Conservation (phyloP, 2,113 vertebrate genomes). For the Leuciscus idus region DNA sequence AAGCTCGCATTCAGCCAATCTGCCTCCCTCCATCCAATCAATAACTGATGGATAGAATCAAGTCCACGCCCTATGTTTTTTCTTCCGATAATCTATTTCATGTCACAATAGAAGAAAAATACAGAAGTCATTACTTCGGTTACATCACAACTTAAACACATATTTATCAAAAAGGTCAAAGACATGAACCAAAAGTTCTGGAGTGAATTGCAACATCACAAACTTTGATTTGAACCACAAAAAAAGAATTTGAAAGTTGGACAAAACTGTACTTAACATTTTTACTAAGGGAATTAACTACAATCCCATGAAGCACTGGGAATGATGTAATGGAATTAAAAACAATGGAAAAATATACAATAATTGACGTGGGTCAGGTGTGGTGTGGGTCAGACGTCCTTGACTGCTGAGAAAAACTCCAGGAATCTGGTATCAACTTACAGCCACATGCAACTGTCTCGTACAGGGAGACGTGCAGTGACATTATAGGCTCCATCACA, state of each 20-base stretch:
- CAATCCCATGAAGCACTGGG: background rate
- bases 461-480: constrained; percentile 48
- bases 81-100: too few species aligned
- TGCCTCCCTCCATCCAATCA: too few species aligned
- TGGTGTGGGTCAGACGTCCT: constrained; percentile 67
- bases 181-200: background rate
- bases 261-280: background rate
- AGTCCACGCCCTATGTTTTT: too few species aligned
- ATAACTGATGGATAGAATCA: too few species aligned
- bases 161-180: background rate
- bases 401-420: constrained; percentile 70
- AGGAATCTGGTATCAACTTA: constrained; percentile 77
- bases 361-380: background rate
- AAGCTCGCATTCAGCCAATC: too few species aligned
- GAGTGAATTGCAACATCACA: background rate
- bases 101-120: too few species aligned
- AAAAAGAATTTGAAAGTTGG: background rate
- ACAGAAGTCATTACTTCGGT: too few species aligned
- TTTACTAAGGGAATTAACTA: background rate
- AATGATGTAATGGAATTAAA: background rate
- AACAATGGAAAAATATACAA: background rate
- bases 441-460: constrained; percentile 67
- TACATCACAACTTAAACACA: background rate
- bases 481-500: constrained; percentile 26
- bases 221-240: background rate